Evolutionary conservation across 2,888 invertebrate species (phyloP).

Genomic region (Synergus umbraculus): DNA sequence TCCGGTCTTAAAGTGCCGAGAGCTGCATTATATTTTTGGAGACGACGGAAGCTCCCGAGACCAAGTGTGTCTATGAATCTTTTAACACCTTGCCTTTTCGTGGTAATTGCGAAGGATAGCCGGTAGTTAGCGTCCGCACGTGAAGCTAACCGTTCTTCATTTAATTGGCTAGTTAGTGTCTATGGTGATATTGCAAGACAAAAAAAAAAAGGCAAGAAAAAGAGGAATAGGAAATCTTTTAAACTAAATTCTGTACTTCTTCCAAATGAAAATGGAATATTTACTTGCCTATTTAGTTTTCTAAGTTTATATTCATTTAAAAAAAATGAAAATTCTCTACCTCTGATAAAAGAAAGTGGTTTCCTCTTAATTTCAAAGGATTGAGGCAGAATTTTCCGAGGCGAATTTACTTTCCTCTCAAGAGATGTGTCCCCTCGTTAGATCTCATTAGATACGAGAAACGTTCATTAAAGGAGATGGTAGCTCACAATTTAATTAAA

Average conservation of each 20-base stretch:
- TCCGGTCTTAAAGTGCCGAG: constrained; percentile 27
- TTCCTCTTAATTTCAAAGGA: constrained; percentile 16
- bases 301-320: background rate
- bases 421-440: constrained; percentile 37
- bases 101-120: constrained; percentile 67
- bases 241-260: background rate
- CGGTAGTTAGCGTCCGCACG: constrained; percentile 61
- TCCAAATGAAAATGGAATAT: background rate
- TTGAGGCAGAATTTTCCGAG: constrained; percentile 27
- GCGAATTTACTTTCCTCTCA: constrained; percentile 38
- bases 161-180: constrained; percentile 64
- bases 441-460: constrained; percentile 39
- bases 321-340: background rate
- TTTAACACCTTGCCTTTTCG: constrained; percentile 66
- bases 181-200: background rate
- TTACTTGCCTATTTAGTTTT: background rate
- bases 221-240: background rate
- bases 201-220: constrained; percentile 8
- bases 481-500: constrained; percentile 35
- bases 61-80: constrained; percentile 64
- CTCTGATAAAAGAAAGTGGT: constrained; percentile 17
- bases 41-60: constrained; percentile 37
- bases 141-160: constrained; percentile 57
- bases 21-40: constrained; percentile 38
- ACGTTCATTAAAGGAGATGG: constrained; percentile 33